These are phyloP conservation scores for Episyrphus balteatus DNA, from an alignment of 1,140 invertebrate species.

Conservation along the genomic window DNA sequence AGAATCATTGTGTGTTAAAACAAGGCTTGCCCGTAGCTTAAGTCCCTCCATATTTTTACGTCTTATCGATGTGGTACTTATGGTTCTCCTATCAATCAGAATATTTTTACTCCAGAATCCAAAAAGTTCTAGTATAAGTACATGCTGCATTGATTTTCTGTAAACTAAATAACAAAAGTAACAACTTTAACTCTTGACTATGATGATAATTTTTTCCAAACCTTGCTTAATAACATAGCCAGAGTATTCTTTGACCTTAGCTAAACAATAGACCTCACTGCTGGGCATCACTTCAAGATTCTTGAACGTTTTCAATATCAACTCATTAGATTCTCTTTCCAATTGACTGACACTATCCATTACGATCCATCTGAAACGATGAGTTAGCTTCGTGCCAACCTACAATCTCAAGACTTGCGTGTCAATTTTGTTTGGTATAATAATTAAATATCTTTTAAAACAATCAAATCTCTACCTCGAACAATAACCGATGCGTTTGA, in stretches of 20 bases:
- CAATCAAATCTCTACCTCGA: background rate
- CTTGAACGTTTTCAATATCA: background rate
- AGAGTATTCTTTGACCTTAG: background rate
- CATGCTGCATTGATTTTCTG: background rate
- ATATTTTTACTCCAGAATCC: slow-evolving; percentile 6
- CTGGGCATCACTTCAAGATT: background rate
- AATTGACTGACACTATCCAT: background rate
- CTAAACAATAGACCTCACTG: background rate
- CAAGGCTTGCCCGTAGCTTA: slow-evolving; percentile 38
- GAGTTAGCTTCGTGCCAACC: background rate
- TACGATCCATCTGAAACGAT: slow-evolving; percentile 1
- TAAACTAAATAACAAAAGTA: too few species aligned
- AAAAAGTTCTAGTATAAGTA: background rate
- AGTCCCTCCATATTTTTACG: slow-evolving; percentile 36
- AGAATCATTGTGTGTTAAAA: slow-evolving; percentile 46
- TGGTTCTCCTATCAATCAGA: slow-evolving; percentile 12
- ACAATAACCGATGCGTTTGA: background rate
- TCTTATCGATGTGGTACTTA: slow-evolving; percentile 20
- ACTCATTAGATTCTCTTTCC: background rate
- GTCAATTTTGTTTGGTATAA: background rate
- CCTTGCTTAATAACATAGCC: background rate
- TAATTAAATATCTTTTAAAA: background rate
- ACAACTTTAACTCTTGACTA: too few species aligned
- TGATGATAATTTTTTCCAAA: too few species aligned
- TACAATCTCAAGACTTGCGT: background rate